phyloP scores from a whole-genome alignment of 2,797 vertebrate genomes.

The Catostomus latipinnis region DNA sequence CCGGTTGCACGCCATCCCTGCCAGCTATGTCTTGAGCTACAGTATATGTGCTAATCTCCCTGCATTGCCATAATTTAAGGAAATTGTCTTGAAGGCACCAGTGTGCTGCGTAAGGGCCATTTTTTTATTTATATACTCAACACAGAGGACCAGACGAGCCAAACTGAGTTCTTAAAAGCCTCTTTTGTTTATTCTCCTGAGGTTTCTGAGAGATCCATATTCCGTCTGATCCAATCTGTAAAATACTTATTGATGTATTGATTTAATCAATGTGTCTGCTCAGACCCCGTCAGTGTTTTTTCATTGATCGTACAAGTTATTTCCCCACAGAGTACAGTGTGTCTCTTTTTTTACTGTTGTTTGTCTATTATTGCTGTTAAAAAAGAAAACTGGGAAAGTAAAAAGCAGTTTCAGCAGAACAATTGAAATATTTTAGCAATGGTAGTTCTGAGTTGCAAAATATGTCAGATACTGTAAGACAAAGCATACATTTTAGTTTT shows the following conservation, averaged over 20 bases:
- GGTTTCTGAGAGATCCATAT: constrained; percentile 38
- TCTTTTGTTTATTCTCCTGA: constrained; percentile 13
- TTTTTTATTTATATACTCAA: constrained; percentile 22
- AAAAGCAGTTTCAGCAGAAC: background rate
- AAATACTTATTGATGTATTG: constrained; percentile 43
- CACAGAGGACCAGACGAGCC: constrained; percentile 11
- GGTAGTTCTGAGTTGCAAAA: background rate
- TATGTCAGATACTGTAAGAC: constrained; percentile 8
- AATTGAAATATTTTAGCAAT: background rate
- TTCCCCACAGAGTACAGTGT: constrained; percentile 16
- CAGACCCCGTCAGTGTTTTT: constrained; percentile 11
- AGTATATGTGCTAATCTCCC: constrained; percentile 15
- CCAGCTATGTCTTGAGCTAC: constrained; percentile 9
- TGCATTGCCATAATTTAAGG: constrained; percentile 2
- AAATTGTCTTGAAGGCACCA: constrained; percentile 1
- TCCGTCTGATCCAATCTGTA: constrained; percentile 42
- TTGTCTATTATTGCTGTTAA: constrained; percentile 4
- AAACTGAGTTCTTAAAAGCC: constrained; percentile 12
- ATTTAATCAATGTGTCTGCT: constrained; percentile 33
- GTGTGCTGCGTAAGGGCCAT: constrained; percentile 28
- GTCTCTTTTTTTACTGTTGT: constrained; percentile 19
- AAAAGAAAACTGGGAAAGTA: background rate
- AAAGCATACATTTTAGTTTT: background rate
- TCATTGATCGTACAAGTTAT: constrained; percentile 36
- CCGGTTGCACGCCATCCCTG: background rate